Percentiles rank a stretch among this genome's conserved stretches.
Conservation (phyloP, 2,888 invertebrate genomes). For the Corythucha ciliata region DNA sequence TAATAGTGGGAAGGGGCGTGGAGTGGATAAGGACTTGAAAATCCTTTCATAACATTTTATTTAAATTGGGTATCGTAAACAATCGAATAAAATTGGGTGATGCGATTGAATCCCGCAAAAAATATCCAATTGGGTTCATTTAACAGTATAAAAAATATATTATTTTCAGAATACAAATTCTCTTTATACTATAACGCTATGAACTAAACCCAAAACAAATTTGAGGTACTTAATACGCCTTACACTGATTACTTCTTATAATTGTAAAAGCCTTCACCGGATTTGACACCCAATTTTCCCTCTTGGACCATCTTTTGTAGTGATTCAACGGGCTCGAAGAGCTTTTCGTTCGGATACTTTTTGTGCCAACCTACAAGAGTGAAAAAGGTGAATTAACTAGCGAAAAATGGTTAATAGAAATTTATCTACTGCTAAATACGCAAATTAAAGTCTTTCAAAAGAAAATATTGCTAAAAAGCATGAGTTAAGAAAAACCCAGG, state of each 20-base stretch:
- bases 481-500: background rate
- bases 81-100: no score
- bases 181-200: no score
- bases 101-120: no score
- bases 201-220: no score
- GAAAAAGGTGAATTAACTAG: background rate
- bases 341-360: constrained; percentile 57
- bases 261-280: constrained; percentile 78
- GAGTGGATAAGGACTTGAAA: no score
- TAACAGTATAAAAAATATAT: no score
- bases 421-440: background rate
- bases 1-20: no score
- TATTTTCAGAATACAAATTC: no score
- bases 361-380: constrained; percentile 56
- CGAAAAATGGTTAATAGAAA: background rate
- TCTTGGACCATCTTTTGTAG: constrained; percentile 61
- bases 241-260: constrained; percentile 49
- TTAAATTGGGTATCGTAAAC: no score
- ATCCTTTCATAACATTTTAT: no score
- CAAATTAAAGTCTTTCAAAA: background rate
- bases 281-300: constrained; percentile 70
- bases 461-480: background rate
- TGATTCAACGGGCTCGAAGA: constrained; percentile 53
- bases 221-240: no score
- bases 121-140: no score